A percentile compares a stretch with the other conserved stretches of the same genome.
phyloP scores from a whole-genome alignment of 2,113 vertebrate species.

The Panthera leo region DNA sequence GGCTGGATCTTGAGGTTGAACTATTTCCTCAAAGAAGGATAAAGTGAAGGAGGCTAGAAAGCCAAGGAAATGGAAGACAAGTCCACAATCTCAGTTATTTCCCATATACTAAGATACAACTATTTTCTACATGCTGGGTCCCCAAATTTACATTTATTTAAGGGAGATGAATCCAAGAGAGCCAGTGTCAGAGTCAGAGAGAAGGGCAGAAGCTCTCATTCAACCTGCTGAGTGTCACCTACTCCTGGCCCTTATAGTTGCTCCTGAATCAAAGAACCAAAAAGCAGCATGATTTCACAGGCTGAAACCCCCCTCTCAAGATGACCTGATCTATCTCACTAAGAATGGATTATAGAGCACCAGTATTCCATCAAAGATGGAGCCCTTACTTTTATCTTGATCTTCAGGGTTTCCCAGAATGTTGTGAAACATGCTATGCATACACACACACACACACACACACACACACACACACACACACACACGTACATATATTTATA shows the following conservation, averaged over 20 bases:
- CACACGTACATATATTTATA: not conserved
- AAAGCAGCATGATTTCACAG: not conserved
- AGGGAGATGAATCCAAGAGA: not conserved
- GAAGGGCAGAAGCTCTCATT: not conserved
- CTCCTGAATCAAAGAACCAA: not conserved
- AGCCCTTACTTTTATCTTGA: conserved; percentile 11
- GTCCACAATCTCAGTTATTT: not conserved
- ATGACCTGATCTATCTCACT: not conserved
- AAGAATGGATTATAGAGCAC: not conserved
- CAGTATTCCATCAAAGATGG: not conserved
- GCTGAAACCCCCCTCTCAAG: not conserved
- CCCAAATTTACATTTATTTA: not conserved
- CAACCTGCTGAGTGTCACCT: not conserved
- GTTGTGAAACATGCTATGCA: not conserved
- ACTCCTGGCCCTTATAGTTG: not conserved
- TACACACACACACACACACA: not conserved
- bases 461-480: not conserved
- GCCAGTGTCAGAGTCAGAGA: not conserved
- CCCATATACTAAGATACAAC: not conserved
- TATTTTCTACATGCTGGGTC: not conserved
- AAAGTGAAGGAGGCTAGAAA: not conserved
- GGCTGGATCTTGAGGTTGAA: not conserved
- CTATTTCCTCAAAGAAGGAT: not conserved
- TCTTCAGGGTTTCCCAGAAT: not conserved
- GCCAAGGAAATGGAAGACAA: not conserved